Evolutionary conservation across 2,888 invertebrate species (phyloP).

Genomic region (Euproctis similis): DNA sequence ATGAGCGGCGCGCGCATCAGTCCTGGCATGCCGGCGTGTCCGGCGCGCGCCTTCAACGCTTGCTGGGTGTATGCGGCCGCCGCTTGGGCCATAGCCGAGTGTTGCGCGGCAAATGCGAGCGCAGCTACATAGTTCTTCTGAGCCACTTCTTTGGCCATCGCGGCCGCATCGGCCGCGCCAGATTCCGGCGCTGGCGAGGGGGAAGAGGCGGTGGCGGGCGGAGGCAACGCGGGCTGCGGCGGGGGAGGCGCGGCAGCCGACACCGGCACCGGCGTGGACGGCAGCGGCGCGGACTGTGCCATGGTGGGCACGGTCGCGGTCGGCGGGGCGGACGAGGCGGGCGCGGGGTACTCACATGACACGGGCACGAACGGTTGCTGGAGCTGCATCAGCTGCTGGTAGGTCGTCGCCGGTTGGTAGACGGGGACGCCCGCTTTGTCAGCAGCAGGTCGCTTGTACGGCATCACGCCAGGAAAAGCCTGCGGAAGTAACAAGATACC

Average conservation of each 20-base stretch:
- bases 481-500: slow-evolving; percentile 47
- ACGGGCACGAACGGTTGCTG: slow-evolving; percentile 98
- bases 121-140: slow-evolving; percentile 88
- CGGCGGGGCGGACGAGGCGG: slow-evolving; percentile 80
- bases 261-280: slow-evolving; percentile 76
- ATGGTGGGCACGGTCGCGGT: slow-evolving; percentile 59
- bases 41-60: slow-evolving; percentile 85
- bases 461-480: slow-evolving; percentile 97
- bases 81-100: slow-evolving; percentile 64
- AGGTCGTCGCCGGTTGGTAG: slow-evolving; percentile 94
- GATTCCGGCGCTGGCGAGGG: slow-evolving; percentile 39
- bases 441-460: slow-evolving; percentile 96
- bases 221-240: slow-evolving; percentile 34
- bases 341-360: slow-evolving; percentile 97
- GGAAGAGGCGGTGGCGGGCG: slow-evolving; percentile 49
- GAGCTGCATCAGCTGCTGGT: slow-evolving; percentile 96
- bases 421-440: slow-evolving; percentile 98
- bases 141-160: slow-evolving; percentile 86
- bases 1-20: slow-evolving; percentile 61
- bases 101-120: slow-evolving; percentile 66
- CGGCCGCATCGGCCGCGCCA: slow-evolving; percentile 36
- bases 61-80: slow-evolving; percentile 65
- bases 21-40: slow-evolving; percentile 75
- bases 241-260: slow-evolving; percentile 51
- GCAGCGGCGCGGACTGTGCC: slow-evolving; percentile 29